These are phyloP conservation scores for Gymnoscopelus braueri DNA, from an alignment of 2,797 vertebrate genomes.

Conservation along the genomic window DNA sequence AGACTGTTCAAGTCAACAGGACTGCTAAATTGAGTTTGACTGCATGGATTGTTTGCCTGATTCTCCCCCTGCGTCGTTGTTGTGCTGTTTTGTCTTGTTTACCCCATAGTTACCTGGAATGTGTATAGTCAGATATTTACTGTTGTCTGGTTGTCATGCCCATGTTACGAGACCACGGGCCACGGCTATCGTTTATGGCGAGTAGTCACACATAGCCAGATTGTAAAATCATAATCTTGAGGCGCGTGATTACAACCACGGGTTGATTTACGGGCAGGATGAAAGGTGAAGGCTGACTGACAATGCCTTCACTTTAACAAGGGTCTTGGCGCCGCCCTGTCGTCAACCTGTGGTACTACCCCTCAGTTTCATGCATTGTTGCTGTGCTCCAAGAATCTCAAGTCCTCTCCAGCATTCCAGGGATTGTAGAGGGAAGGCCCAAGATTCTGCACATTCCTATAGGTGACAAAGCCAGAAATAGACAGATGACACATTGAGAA, in stretches of 20 bases:
- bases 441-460: constrained; percentile 49
- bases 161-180: constrained; percentile 22
- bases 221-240: background rate
- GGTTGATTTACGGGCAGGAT: background rate
- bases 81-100: constrained; percentile 38
- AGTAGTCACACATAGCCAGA: constrained; percentile 15
- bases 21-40: constrained; percentile 36
- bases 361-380: background rate
- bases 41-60: constrained; percentile 18
- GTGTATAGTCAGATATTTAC: constrained; percentile 7
- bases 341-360: constrained; percentile 2
- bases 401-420: constrained; percentile 36
- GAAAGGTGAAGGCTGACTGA: background rate
- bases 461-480: constrained; percentile 26
- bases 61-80: background rate
- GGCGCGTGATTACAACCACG: background rate
- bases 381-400: constrained; percentile 14
- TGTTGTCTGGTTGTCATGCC: background rate
- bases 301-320: constrained; percentile 6
- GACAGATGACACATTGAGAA: constrained; percentile 12
- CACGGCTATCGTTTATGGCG: constrained; percentile 25
- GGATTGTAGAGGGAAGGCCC: constrained; percentile 37
- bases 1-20: constrained; percentile 38
- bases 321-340: constrained; percentile 12
- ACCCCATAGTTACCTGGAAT: constrained; percentile 28